Conservation (phyloP, 64 coral and sea anemone species). For the Pachyseris speciosa region DNA sequence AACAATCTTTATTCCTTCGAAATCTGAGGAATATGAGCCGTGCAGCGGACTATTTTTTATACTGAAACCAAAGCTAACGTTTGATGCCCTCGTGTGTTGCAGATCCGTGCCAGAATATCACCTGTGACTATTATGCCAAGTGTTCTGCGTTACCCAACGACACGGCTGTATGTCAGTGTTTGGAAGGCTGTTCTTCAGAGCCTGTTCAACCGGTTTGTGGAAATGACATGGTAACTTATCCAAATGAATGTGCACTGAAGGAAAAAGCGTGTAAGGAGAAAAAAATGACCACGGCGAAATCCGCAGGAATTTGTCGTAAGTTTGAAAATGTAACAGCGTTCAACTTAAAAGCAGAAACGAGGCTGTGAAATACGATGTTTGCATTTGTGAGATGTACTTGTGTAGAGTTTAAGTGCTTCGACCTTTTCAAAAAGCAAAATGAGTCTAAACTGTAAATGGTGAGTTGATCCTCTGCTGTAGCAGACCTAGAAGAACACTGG, state of each 20-base stretch:
- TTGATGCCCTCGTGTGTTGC: background rate
- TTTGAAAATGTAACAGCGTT: background rate
- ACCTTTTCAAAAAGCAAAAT: too few relatives aligned
- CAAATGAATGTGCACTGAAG: slow-evolving; percentile 70
- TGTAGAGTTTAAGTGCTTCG: too few relatives aligned
- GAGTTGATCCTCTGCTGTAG: too few relatives aligned
- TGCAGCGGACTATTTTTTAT: background rate
- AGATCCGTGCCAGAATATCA: slow-evolving; percentile 89
- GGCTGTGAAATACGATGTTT: too few relatives aligned
- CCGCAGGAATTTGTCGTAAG: slow-evolving; percentile 91
- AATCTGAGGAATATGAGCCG: background rate
- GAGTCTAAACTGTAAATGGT: too few relatives aligned
- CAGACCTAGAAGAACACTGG: too few relatives aligned
- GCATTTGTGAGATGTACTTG: too few relatives aligned
- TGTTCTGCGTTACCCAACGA: slow-evolving; percentile 76
- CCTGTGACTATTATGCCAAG: slow-evolving; percentile 73
- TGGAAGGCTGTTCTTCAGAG: slow-evolving; percentile 34
- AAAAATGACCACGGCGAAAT: slow-evolving; percentile 29
- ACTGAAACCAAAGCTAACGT: too few relatives aligned
- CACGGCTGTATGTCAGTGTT: slow-evolving; percentile 70
- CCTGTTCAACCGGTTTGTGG: slow-evolving; percentile 82
- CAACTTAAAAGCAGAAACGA: background rate
- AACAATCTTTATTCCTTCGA: background rate
- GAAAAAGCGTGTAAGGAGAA: slow-evolving; percentile 57
- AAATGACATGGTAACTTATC: slow-evolving; percentile 73